A percentile compares a stretch with the other conserved stretches of the same genome.
These are phyloP conservation scores for Gymnorhina tibicen DNA, from an alignment of 2,113 vertebrate genomes.

Conservation along the genomic window DNA sequence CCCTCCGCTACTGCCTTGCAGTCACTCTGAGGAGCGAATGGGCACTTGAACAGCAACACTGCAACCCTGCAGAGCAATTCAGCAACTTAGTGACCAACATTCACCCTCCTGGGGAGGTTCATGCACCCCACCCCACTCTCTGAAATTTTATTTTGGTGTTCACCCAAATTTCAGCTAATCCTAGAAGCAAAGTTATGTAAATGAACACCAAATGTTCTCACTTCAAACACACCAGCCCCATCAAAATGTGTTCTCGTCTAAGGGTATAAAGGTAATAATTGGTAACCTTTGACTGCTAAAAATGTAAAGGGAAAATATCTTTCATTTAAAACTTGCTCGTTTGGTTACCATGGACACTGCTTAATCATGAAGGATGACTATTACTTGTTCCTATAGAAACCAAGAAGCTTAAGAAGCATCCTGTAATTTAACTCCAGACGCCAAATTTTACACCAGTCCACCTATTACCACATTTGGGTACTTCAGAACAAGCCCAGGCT, in stretches of 20 bases:
- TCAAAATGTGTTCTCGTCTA: neutral
- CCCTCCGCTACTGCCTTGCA: neutral
- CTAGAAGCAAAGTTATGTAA: neutral
- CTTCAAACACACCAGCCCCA: neutral
- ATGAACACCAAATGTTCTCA: neutral
- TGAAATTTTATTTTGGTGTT: neutral
- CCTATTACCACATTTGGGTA: slow-evolving; percentile 56
- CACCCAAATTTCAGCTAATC: neutral
- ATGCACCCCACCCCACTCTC: neutral
- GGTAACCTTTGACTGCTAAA: slow-evolving; percentile 65
- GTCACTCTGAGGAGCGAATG: neutral
- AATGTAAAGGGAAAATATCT: slow-evolving; percentile 67
- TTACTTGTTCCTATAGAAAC: slow-evolving; percentile 78
- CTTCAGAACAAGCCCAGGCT: slow-evolving; percentile 53
- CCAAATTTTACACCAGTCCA: slow-evolving; percentile 68
- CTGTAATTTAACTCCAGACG: slow-evolving; percentile 75
- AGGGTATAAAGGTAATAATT: slow-evolving; percentile 26
- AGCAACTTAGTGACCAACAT: neutral
- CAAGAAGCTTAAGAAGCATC: slow-evolving; percentile 70
- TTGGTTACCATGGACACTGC: slow-evolving; percentile 76
- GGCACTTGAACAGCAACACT: neutral
- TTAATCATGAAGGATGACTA: slow-evolving; percentile 79
- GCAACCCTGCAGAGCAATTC: neutral
- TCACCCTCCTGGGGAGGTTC: neutral
- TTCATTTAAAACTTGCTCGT: slow-evolving; percentile 72